Evolutionary conservation across 2,113 vertebrate genomes (phyloP).

Genomic region (Galemys pyrenaicus): DNA sequence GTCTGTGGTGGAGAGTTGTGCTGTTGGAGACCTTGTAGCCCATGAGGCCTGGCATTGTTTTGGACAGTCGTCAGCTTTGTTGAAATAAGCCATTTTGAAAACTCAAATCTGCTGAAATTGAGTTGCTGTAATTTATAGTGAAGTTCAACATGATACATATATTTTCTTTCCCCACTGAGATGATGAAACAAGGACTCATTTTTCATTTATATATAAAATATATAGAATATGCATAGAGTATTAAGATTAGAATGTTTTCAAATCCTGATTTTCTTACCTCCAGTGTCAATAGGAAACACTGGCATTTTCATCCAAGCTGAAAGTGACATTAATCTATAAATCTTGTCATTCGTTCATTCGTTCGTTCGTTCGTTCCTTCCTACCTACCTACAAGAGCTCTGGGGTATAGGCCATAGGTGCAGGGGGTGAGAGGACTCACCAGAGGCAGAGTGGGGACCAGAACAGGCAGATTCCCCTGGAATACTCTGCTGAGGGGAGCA

Average conservation of each 20-base stretch:
- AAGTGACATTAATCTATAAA: slow-evolving; percentile 58
- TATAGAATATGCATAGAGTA: background rate
- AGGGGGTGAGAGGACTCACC: no score
- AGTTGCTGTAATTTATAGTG: slow-evolving; percentile 29
- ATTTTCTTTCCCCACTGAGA: slow-evolving; percentile 60
- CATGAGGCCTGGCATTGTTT: background rate
- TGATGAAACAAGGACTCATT: slow-evolving; percentile 22
- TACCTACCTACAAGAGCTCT: no score
- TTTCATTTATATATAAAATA: slow-evolving; percentile 27
- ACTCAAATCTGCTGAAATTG: slow-evolving; percentile 41
- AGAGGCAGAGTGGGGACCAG: no score
- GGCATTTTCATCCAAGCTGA: slow-evolving; percentile 37
- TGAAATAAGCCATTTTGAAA: slow-evolving; percentile 43
- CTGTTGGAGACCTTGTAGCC: background rate
- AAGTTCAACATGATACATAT: slow-evolving; percentile 18
- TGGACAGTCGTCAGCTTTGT: background rate
- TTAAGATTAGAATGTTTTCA: slow-evolving; percentile 25
- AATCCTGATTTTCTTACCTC: slow-evolving; percentile 43
- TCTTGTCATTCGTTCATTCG: no score
- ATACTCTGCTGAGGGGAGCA: no score
- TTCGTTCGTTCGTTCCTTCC: no score
- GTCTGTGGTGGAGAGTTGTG: background rate
- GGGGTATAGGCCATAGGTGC: no score
- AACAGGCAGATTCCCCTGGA: no score
- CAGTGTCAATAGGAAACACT: slow-evolving; percentile 38